Conservation (phyloP, 2,113 vertebrate species). For the Amblyornis subalaris region DNA sequence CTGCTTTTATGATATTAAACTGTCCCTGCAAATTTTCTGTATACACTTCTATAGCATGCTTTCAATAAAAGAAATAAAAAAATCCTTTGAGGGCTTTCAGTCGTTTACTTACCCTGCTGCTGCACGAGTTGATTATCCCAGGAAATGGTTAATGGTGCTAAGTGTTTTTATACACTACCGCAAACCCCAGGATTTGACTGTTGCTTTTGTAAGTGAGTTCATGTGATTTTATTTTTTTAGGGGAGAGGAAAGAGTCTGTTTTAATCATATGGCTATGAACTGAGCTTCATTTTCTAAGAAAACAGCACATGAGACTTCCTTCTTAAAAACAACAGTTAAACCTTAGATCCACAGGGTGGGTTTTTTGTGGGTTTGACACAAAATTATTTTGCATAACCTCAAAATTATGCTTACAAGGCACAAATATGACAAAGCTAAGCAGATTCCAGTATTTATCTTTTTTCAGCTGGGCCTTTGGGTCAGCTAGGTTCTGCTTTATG, state of each 20-base stretch:
- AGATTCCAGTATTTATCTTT: not conserved
- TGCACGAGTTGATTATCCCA: not conserved
- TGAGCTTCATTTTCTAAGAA: slow-evolving; percentile 31
- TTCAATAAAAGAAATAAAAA: not conserved
- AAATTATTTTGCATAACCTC: slow-evolving; percentile 21
- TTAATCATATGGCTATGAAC: not conserved
- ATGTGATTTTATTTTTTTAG: slow-evolving; percentile 14
- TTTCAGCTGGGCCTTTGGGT: not conserved
- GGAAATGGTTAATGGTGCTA: slow-evolving; percentile 20
- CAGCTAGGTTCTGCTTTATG: not conserved
- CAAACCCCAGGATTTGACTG: not conserved
- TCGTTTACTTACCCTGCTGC: not conserved
- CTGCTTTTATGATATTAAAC: not conserved
- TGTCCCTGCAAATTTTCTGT: not conserved
- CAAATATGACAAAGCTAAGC: slow-evolving; percentile 16
- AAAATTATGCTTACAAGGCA: slow-evolving; percentile 7
- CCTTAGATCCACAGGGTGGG: not conserved
- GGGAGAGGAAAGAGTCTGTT: not conserved
- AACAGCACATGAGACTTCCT: not conserved
- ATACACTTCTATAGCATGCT: not conserved
- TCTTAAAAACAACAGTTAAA: slow-evolving; percentile 17
- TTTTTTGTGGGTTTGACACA: not conserved
- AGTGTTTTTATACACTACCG: not conserved
- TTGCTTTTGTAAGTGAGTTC: slow-evolving; percentile 31
- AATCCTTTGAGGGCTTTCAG: not conserved